These are phyloP conservation scores for Bimastos eiseni DNA, from an alignment of 2,888 invertebrate species.

Conservation along the genomic window DNA sequence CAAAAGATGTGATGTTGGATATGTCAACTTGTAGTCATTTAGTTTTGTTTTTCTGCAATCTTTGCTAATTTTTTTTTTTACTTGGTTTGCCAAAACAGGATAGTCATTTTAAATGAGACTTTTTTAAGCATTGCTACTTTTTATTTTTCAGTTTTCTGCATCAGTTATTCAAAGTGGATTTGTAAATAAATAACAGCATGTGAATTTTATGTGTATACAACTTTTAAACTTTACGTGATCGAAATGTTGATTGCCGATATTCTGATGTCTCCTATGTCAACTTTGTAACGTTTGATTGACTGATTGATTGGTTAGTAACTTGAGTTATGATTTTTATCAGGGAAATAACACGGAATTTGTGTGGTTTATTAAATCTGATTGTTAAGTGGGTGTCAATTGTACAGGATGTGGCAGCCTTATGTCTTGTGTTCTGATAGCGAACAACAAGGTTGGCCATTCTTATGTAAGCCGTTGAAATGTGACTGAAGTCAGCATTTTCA, in stretches of 20 bases:
- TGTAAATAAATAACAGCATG: neutral
- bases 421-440: neutral
- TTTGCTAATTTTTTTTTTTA: conserved; percentile 2
- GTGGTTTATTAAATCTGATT: neutral
- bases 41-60: neutral
- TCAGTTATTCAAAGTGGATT: neutral
- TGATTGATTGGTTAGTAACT: conserved; percentile 4
- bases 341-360: neutral
- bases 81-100: conserved; percentile 13
- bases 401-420: neutral
- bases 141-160: neutral
- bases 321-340: neutral
- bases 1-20: conserved; percentile 13
- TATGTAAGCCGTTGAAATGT: neutral
- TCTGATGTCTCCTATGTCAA: neutral
- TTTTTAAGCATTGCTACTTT: conserved; percentile 9
- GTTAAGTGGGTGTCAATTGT: neutral
- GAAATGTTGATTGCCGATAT: neutral
- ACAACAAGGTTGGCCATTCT: neutral
- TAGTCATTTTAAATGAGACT: conserved; percentile 6
- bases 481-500: neutral
- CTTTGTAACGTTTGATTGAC: neutral
- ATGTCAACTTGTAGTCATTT: conserved; percentile 6
- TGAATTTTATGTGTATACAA: neutral
- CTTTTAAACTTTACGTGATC: neutral